Base-by-base conservation (phyloP, 2,113 vertebrate genomes). In the Antennarius striatus region DNA sequence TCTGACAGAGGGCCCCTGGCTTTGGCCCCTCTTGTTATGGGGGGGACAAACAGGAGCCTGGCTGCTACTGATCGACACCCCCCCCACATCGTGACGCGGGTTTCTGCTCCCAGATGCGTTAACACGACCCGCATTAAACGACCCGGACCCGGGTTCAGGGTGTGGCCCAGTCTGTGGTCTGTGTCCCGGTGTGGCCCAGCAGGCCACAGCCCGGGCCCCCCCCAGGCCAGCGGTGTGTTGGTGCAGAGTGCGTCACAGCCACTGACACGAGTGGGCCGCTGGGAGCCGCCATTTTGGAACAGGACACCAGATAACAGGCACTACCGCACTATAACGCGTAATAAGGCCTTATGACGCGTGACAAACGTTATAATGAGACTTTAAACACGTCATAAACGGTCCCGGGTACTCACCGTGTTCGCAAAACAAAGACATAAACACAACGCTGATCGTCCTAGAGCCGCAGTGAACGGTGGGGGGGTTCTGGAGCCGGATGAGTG, bases 361-460 rank as follows among this genome's bases (percentile, higher is more conserved):
- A 1, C 8, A 4, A 5, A 51, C 16, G 4, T 2, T 7, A 5
- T 10, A 0, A 1, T 8, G 0, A 63, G 4, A 6, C 0, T 2
- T 10, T 1, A 13, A 51, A 53, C 2, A 5, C 0, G 5, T 3
- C 14, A 16, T 1, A 5, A 2, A 28, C n/a, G 4, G 29, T 11
- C 68, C 71, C 89, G 90, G 8, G 0, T 7, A 86, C 90, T 86
- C 54, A 99, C 97, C 96, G 96, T 97, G 95, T 98, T 94, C 94
- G 94, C 96, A 95, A 96, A 98, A 96, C 95, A 97, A 98, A 98
- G 96, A 98, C 96, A 98, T 98, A 98, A 98, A 98, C 96, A 96
- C 96, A 96, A 95, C 95, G 95, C 96, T 95, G 95, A 94, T 97
- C 96, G 94, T 95, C 96, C 95, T 91, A 85, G 92, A 91, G 94